These are phyloP conservation scores for Campylomormyrus numenius DNA, from an alignment of 2,113 vertebrate genomes.

Conservation along the genomic window DNA sequence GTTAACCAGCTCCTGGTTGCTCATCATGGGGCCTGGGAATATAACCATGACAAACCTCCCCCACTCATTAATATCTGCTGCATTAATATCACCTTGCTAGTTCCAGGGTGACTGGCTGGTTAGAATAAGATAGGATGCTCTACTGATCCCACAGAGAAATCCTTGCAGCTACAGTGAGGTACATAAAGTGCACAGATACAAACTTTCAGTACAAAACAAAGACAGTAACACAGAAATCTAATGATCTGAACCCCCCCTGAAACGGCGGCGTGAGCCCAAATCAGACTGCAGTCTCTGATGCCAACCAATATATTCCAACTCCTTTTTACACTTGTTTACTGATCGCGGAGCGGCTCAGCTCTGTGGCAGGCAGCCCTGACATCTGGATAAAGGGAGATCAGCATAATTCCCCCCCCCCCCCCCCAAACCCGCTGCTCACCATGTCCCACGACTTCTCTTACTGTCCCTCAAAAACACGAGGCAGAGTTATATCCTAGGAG, in stretches of 20 bases:
- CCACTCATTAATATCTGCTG: background rate
- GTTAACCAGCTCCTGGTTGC: background rate
- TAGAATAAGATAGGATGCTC: background rate
- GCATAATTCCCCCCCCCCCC: too few relatives aligned
- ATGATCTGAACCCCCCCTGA: background rate
- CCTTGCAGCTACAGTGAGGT: background rate
- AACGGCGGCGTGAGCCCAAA: background rate
- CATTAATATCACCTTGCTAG: background rate
- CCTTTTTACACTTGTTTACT: background rate
- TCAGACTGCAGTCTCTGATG: background rate
- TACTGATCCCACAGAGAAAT: background rate
- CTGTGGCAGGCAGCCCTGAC: background rate
- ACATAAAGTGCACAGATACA: background rate
- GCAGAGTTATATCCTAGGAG: slow-evolving; percentile 21
- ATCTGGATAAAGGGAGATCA: background rate
- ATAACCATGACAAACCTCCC: background rate
- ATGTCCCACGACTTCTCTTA: background rate
- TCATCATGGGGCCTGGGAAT: background rate
- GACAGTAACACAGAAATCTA: background rate
- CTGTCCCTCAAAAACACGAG: slow-evolving; percentile 16
- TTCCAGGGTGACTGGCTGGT: background rate
- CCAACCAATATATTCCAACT: background rate
- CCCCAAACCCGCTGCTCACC: background rate
- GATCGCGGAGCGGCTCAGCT: background rate
- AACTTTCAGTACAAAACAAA: background rate